Base-by-base conservation (phyloP, 2,797 vertebrate genomes). In the Zenarchopterus dispar region DNA sequence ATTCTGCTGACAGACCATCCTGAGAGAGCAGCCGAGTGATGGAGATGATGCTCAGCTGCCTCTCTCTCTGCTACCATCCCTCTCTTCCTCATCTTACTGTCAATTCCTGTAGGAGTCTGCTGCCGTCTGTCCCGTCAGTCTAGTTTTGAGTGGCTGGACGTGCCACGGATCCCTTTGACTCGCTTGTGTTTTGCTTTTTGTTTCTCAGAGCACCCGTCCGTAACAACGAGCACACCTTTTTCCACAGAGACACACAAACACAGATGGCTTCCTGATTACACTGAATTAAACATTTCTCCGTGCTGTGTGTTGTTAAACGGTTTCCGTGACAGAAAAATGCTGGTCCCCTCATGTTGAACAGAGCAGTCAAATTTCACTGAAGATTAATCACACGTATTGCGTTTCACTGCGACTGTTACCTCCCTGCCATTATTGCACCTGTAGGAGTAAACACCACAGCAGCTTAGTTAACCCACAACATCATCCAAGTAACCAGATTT, bases 331-430 rank as follows among this genome's bases (percentile, higher is more conserved):
- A 79, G 69, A 60, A 63, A 33, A 47, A 67, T 67, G 51, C 28
- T 54, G 33, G 49, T 54, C 51, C 45, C 41, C 26, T 74, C 41
- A 13, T 49, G 18, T 22, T 62, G 58, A 85, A 80, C 63, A 70
- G 57, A 76, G 58, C 68, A 55, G 74, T 78, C 70, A 52, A 15
- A 77, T 87, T 72, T 77, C 81, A 70, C 49, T 83, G 70, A 73
- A 52, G 70, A 18, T 60, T 87, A 74, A 83, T 88, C 71, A 84
- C 78, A 84, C 57, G 56, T 72, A 41, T 89, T 45, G 53, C 60
- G 63, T 92, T 87, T 56, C 84, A 78, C 72, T 65, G 58, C 74
- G 33, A 24, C 43, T 51, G 58, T 58, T 43, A 70, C 59, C 64
- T 56, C 33, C 33, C 72, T 84, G 61, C 26, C 9, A 48, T 74